Evolutionary conservation across 2,113 vertebrate species (phyloP).

Genomic region (Lamprotornis superbus): DNA sequence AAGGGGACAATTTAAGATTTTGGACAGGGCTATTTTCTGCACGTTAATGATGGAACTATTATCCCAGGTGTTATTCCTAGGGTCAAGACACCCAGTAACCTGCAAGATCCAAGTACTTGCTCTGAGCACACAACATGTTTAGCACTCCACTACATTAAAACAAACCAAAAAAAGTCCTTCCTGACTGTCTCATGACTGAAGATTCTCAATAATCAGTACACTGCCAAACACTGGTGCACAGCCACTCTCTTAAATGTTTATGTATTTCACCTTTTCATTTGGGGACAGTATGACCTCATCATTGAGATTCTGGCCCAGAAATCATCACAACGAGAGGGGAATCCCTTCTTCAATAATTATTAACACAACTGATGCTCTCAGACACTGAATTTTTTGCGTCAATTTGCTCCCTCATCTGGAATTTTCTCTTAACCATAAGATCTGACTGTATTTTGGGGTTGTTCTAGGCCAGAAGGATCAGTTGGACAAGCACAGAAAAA

Average conservation of each 20-base stretch:
- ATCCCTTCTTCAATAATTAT: background rate
- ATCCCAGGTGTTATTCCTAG: background rate
- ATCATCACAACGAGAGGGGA: background rate
- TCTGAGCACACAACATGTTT: background rate
- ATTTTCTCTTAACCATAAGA: background rate
- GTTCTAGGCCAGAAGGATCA: background rate
- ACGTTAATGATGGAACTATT: background rate
- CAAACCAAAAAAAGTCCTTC: background rate
- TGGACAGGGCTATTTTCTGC: background rate
- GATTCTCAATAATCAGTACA: background rate
- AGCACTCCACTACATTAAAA: background rate
- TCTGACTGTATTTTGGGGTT: background rate
- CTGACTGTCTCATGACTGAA: background rate
- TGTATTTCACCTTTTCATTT: background rate
- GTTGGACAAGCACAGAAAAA: background rate
- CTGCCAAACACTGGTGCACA: background rate
- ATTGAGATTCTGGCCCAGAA: background rate
- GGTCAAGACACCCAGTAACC: background rate
- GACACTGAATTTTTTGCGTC: background rate
- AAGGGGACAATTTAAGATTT: background rate
- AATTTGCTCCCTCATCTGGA: background rate
- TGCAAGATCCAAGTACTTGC: background rate
- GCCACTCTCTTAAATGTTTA: background rate
- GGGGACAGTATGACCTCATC: background rate
- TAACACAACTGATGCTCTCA: background rate